These are phyloP conservation scores for Parauchenoglanis punctatus DNA, from an alignment of 2,797 vertebrate genomes.

Conservation along the genomic window DNA sequence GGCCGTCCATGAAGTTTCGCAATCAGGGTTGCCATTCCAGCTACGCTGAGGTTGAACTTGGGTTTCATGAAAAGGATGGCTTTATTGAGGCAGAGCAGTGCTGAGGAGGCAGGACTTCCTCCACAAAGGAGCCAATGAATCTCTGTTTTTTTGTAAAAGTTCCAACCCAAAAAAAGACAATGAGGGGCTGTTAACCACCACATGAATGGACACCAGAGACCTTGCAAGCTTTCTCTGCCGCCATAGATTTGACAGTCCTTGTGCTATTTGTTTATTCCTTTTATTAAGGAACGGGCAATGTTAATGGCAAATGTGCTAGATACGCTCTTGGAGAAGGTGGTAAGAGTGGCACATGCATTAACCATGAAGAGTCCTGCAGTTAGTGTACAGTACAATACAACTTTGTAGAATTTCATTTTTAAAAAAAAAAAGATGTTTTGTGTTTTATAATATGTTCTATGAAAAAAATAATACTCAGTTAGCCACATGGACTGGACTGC, in stretches of 20 bases:
- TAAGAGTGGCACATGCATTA: slow-evolving; percentile 62
- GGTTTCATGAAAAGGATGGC: slow-evolving; percentile 89
- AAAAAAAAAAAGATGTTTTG: slow-evolving; percentile 57
- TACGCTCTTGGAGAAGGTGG: neutral
- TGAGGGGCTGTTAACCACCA: slow-evolving; percentile 15
- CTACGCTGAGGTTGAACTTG: slow-evolving; percentile 89
- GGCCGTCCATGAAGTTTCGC: slow-evolving; percentile 94
- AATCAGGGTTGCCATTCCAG: slow-evolving; percentile 81
- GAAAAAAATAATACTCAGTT: slow-evolving; percentile 61
- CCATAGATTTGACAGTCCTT: slow-evolving; percentile 58
- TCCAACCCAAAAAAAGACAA: slow-evolving; percentile 27
- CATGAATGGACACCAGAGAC: slow-evolving; percentile 24
- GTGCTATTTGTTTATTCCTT: slow-evolving; percentile 39
- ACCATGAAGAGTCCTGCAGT: slow-evolving; percentile 71
- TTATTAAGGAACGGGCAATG: slow-evolving; percentile 40
- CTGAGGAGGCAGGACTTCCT: slow-evolving; percentile 70
- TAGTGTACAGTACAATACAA: slow-evolving; percentile 70
- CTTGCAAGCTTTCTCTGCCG: slow-evolving; percentile 56
- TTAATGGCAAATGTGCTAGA: slow-evolving; percentile 46
- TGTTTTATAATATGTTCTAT: slow-evolving; percentile 65
- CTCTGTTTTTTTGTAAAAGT: slow-evolving; percentile 19
- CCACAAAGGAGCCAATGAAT: slow-evolving; percentile 30
- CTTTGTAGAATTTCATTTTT: slow-evolving; percentile 60
- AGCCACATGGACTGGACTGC: slow-evolving; percentile 68
- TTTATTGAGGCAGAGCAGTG: slow-evolving; percentile 92